Conservation (phyloP, 2,888 invertebrate genomes). For the Gortyna flavago region DNA sequence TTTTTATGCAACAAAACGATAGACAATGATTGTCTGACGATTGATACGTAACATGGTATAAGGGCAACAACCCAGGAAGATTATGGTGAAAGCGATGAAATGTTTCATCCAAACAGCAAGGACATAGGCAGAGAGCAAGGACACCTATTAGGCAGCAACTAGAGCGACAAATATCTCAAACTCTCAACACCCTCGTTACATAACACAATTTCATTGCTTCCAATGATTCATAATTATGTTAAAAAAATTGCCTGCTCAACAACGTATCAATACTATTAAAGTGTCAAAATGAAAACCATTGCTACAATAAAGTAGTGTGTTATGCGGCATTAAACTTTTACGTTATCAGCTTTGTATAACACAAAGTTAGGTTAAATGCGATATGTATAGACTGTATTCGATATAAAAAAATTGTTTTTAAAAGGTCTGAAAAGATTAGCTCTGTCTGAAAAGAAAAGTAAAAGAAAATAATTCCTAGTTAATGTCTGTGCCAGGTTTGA, state of each 20-base stretch:
- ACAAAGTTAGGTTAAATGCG: not conserved
- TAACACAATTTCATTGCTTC: not conserved
- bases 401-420: not conserved
- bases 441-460: not conserved
- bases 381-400: too few relatives aligned
- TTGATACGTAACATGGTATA: not conserved
- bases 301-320: not conserved
- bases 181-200: not conserved
- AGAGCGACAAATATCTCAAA: not conserved
- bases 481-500: not conserved
- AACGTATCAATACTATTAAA: not conserved
- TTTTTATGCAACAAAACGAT: not conserved
- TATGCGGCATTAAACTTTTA: not conserved
- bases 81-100: not conserved
- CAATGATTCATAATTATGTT: too few relatives aligned
- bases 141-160: not conserved
- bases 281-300: not conserved
- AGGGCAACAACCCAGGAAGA: not conserved
- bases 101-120: not conserved
- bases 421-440: not conserved
- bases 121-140: too few relatives aligned
- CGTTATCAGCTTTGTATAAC: not conserved
- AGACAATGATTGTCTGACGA: not conserved
- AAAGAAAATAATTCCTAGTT: not conserved
- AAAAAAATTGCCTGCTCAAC: not conserved